Conservation (phyloP, 1,140 invertebrate species). For the Rhagoletis pomonella region DNA sequence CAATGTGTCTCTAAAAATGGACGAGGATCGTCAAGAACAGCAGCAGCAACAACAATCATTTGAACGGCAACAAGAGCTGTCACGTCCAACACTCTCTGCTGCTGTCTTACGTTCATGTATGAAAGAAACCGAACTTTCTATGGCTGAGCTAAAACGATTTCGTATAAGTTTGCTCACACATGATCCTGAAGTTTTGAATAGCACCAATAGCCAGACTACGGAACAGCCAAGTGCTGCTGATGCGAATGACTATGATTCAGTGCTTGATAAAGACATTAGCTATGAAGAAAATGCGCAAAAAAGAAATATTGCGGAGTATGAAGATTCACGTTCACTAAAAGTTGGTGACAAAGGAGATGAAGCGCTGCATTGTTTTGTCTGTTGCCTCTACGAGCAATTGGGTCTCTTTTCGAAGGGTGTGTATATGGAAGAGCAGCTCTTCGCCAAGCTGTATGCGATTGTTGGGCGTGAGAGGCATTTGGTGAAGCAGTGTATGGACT, state of each 20-base stretch:
- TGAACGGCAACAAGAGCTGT: neutral
- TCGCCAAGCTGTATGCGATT: slow-evolving; percentile 1
- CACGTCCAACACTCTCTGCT: neutral
- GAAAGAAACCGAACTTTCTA: slow-evolving; percentile 36
- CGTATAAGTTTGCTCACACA: neutral
- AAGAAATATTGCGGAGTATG: neutral
- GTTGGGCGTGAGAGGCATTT: neutral
- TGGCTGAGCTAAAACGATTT: slow-evolving; percentile 15
- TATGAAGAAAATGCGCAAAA: neutral
- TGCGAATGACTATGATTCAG: neutral
- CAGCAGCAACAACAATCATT: neutral
- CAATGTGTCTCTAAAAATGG: slow-evolving; percentile 2
- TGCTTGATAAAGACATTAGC: neutral
- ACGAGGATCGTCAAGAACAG: neutral
- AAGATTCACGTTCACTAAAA: neutral
- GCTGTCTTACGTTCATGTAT: slow-evolving; percentile 25
- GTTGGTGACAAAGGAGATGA: neutral
- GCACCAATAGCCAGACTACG: neutral
- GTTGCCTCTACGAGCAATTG: slow-evolving; percentile 45
- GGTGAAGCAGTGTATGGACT: slow-evolving; percentile 35
- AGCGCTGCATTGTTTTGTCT: slow-evolving; percentile 51
- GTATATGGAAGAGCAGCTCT: slow-evolving; percentile 4
- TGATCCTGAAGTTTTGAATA: neutral
- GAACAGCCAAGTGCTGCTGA: neutral
- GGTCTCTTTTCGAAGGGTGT: slow-evolving; percentile 18